Evolutionary conservation across 2,113 vertebrate genomes (phyloP).

Genomic region (Atractosteus spatula): DNA sequence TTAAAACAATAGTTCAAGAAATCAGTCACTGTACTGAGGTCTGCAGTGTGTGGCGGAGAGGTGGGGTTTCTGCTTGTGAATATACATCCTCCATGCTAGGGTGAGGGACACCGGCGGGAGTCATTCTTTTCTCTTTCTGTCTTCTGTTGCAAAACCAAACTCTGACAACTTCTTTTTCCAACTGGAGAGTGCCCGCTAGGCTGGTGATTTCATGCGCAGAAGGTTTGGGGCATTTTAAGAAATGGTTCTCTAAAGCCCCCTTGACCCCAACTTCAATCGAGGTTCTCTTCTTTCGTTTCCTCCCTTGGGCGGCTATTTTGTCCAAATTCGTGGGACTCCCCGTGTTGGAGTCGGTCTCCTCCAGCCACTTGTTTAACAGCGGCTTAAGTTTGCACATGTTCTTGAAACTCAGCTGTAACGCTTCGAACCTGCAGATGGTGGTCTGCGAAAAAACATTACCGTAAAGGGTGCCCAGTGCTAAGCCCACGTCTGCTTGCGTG

Average conservation of each 20-base stretch:
- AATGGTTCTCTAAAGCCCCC: conserved; percentile 95
- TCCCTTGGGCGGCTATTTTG: conserved; percentile 96
- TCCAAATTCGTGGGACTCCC: conserved; percentile 96
- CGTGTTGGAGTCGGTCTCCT: conserved; percentile 96
- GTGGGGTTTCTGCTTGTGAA: conserved; percentile 89
- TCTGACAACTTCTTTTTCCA: conserved; percentile 98
- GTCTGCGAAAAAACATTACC: conserved; percentile 98
- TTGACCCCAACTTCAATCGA: conserved; percentile 98
- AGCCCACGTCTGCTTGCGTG: conserved; percentile 95
- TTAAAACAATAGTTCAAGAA: conserved; percentile 59
- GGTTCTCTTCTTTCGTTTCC: conserved; percentile 98
- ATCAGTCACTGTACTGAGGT: conserved; percentile 90
- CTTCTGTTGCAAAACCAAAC: conserved; percentile 99
- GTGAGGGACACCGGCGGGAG: conserved; percentile 88
- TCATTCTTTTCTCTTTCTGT: conserved; percentile 99
- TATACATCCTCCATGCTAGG: conserved; percentile 98
- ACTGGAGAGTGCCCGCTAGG: conserved; percentile 92
- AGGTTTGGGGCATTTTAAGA: conserved; percentile 97
- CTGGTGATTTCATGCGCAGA: conserved; percentile 95
- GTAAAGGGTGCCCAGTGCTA: conserved; percentile 93
- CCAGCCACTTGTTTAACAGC: conserved; percentile 96
- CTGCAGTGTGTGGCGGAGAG: conserved; percentile 90
- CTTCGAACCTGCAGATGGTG: conserved; percentile 98
- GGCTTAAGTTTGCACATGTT: conserved; percentile 98
- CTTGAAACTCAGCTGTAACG: conserved; percentile 96